Evolutionary conservation across 2,113 vertebrate species (phyloP), one percentile per base, ranked within the genome.

Genomic region (Osmerus eperlanus): DNA sequence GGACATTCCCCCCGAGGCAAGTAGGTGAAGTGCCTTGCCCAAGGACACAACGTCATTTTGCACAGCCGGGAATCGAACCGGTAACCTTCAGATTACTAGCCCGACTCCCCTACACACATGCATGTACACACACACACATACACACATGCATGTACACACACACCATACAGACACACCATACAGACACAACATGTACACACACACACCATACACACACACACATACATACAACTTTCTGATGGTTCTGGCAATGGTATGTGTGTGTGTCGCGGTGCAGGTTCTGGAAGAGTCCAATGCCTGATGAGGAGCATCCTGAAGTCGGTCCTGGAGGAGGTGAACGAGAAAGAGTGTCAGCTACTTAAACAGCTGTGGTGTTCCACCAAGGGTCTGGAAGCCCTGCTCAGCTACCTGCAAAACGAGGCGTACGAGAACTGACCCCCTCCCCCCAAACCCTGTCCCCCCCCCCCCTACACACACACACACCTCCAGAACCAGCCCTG

Each of bases 291-390:
- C 97, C 16, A 99, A 91, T 96, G 94, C 80, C 92, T 99, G 2
- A 84, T 98, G 41, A 91, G 97, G 70, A 96, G 97, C 77, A 95
- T 98, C 82, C 86, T 99, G 81, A 94, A 94, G 85, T 94, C 95
- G 0, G 91, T 95, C 41, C 91, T 99, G 65, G 95, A 98, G 84
- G 95, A 97, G 2, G 97, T 99, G 79, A 98, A 99, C 0, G 96
- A 98, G 79, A 96, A 96, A 29, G 96, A 99, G 83, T 98, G 96
- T 81, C 90, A 96, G 89, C 98, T 98, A 94, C 87, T 98, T 70
- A 97, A 94, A 78, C 96, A 99, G 83, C 93, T 98, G 72, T 97
- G 96, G 95, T 96, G 96, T 70, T 98, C 96, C 76, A 96, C 96
- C 84, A 97, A 98, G 89, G 96, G 96, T 90, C 90, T 98, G 74